phyloP scores from a whole-genome alignment of 2,797 vertebrate genomes.

The Chrysocyon brachyurus region DNA sequence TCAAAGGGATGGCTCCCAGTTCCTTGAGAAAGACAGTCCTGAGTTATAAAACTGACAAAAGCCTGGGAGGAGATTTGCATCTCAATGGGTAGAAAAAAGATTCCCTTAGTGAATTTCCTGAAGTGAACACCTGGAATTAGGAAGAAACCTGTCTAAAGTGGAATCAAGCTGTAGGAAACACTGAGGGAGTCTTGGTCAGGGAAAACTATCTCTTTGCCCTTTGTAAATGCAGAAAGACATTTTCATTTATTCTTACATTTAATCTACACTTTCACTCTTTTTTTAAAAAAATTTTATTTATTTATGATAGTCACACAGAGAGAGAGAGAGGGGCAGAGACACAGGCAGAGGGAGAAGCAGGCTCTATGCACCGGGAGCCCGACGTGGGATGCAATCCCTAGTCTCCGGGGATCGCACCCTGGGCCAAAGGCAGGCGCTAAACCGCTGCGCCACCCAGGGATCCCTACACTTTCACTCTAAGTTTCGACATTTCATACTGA shows the following conservation, averaged over 20 bases:
- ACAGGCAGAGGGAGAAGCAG: too few species aligned
- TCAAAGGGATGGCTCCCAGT: not conserved
- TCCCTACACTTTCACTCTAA: not conserved
- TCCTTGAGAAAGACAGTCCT: not conserved
- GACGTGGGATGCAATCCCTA: too few species aligned
- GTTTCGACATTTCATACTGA: not conserved
- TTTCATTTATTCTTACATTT: not conserved
- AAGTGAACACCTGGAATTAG: not conserved
- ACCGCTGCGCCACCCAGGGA: too few species aligned
- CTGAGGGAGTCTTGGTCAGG: not conserved
- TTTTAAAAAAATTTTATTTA: too few species aligned
- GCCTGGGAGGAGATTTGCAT: not conserved
- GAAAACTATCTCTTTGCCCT: not conserved
- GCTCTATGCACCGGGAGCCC: too few species aligned
- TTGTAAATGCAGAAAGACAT: not conserved
- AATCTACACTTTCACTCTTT: not conserved
- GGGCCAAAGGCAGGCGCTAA: too few species aligned
- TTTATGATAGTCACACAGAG: too few species aligned
- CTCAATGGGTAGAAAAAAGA: not conserved
- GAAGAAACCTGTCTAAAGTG: not conserved
- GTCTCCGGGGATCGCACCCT: too few species aligned
- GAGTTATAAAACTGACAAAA: not conserved
- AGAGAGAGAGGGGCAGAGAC: too few species aligned
- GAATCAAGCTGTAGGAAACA: not conserved
- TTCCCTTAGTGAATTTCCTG: not conserved